Evolutionary conservation across 2,888 invertebrate genomes (phyloP).

Genomic region (Megalurothrips usitatus): DNA sequence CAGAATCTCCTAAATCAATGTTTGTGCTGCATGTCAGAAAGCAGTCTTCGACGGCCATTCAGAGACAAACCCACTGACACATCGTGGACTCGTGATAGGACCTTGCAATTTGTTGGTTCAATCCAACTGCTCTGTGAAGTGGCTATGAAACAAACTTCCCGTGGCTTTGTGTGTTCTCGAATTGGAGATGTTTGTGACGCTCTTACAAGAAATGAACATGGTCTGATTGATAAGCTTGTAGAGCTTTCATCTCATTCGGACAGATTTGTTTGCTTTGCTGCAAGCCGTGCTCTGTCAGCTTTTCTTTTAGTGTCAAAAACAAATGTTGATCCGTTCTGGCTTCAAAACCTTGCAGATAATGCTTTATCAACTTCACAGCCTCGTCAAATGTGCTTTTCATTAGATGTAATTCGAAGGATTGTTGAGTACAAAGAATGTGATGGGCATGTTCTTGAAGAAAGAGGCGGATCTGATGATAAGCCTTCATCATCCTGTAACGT

Average conservation of each 20-base stretch:
- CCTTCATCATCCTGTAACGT: slow-evolving; percentile 44
- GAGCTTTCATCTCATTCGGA: slow-evolving; percentile 72
- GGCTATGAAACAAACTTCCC: slow-evolving; percentile 76
- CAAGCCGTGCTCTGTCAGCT: slow-evolving; percentile 73
- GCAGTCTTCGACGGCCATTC: slow-evolving; percentile 65
- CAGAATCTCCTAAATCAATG: slow-evolving; percentile 69
- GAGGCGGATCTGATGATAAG: slow-evolving; percentile 49
- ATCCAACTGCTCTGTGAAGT: slow-evolving; percentile 79
- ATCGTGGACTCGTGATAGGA: slow-evolving; percentile 59
- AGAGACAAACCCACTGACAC: slow-evolving; percentile 50
- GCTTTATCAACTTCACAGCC: slow-evolving; percentile 52
- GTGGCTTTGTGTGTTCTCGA: slow-evolving; percentile 75
- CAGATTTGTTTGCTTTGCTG: slow-evolving; percentile 74
- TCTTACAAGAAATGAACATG: slow-evolving; percentile 73
- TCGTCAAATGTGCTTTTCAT: slow-evolving; percentile 73
- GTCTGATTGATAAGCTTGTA: slow-evolving; percentile 78
- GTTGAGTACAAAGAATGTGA: slow-evolving; percentile 84
- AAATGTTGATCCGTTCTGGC: slow-evolving; percentile 72
- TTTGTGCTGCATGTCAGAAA: slow-evolving; percentile 70
- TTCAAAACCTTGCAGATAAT: slow-evolving; percentile 55
- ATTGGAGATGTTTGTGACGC: slow-evolving; percentile 76
- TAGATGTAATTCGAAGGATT: slow-evolving; percentile 79
- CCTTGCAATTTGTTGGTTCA: slow-evolving; percentile 75
- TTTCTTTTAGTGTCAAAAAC: slow-evolving; percentile 80
- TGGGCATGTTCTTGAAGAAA: slow-evolving; percentile 74